These are phyloP conservation scores for Harpalus rubripes DNA, from an alignment of 2,888 invertebrate genomes.

Conservation along the genomic window DNA sequence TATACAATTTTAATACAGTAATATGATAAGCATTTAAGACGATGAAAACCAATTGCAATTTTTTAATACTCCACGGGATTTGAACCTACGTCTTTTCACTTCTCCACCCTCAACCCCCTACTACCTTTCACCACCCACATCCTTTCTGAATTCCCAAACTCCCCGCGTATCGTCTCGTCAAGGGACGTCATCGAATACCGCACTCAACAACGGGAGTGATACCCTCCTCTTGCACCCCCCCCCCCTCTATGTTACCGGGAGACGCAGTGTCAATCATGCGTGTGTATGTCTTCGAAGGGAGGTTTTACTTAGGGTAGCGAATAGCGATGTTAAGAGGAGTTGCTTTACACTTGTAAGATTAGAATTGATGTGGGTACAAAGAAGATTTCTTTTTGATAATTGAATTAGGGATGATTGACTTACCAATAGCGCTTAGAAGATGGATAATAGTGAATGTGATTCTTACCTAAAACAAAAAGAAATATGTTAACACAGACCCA, in stretches of 20 bases:
- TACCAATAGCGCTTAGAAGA: not conserved
- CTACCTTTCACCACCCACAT: not conserved
- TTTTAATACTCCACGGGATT: too few species aligned
- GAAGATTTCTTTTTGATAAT: slow-evolving; percentile 21
- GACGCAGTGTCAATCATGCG: slow-evolving; percentile 60
- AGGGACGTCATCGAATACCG: slow-evolving; percentile 51
- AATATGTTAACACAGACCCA: too few species aligned
- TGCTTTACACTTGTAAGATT: not conserved
- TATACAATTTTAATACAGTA: too few species aligned
- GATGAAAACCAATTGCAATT: too few species aligned
- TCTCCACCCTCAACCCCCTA: not conserved
- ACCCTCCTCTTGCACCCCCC: not conserved
- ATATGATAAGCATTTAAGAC: too few species aligned
- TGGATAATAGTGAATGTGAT: not conserved
- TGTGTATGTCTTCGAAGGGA: not conserved
- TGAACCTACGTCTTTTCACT: too few species aligned
- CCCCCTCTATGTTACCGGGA: slow-evolving; percentile 30
- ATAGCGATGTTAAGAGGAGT: slow-evolving; percentile 13
- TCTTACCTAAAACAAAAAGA: slow-evolving; percentile 27
- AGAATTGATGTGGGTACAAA: not conserved
- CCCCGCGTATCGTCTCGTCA: not conserved
- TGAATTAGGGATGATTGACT: not conserved
- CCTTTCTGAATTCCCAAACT: not conserved
- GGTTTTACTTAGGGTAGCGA: not conserved
- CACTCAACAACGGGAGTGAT: slow-evolving; percentile 52